Conservation (phyloP, 2,797 vertebrate species). For the Gymnopithys bicolor region DNA sequence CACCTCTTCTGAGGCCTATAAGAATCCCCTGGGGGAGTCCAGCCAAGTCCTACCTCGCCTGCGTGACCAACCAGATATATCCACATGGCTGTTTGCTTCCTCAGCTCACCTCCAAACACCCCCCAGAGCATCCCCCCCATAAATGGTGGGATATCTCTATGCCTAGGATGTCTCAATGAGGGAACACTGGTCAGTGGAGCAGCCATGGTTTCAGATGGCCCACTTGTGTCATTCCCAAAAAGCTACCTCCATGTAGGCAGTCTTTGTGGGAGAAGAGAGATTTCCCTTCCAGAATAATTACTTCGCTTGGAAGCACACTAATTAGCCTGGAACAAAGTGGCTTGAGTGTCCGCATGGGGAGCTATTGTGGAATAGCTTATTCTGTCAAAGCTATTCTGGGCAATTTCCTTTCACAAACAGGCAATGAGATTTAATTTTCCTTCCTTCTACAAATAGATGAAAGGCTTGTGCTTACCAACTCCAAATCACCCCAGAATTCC, state of each 20-base stretch:
- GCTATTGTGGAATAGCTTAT: constrained; percentile 64
- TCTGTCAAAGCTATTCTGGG: constrained; percentile 65
- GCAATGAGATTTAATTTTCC: constrained; percentile 62
- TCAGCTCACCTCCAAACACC: neutral
- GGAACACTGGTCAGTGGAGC: fast-evolving
- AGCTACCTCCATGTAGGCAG: neutral
- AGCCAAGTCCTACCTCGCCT: neutral
- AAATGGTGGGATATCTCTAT: neutral
- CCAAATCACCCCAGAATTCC: neutral
- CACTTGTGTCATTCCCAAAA: neutral
- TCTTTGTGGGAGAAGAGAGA: constrained; percentile 34
- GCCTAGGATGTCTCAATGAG: neutral
- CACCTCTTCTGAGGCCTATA: neutral
- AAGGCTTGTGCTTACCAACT: constrained; percentile 2
- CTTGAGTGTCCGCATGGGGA: constrained; percentile 38
- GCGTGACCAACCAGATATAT: neutral
- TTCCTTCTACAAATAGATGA: constrained; percentile 44
- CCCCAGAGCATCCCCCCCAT: neutral
- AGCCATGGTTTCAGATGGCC: neutral
- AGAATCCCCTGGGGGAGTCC: neutral
- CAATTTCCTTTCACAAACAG: constrained; percentile 66
- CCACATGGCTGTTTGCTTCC: neutral
- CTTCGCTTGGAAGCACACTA: constrained; percentile 63
- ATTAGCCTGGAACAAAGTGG: constrained; percentile 68
- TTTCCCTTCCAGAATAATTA: constrained; percentile 60